Conservation (phyloP, 1,140 invertebrate species). For the Trinorchestia longiramus region DNA sequence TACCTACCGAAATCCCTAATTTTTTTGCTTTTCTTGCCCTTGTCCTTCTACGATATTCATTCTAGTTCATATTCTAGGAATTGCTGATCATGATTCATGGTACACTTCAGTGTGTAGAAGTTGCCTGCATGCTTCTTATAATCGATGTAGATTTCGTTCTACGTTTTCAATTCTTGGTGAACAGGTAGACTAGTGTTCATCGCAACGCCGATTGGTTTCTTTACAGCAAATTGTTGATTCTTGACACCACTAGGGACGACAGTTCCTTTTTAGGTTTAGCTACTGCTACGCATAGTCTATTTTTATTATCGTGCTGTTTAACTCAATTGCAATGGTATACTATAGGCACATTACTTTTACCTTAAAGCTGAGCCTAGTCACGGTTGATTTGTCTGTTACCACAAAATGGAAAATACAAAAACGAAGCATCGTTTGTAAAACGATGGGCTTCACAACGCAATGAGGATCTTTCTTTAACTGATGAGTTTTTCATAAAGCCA, state of each 20-base stretch:
- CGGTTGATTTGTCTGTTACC: constrained; percentile 29
- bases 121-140: background rate
- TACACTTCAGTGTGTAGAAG: background rate
- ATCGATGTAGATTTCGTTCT: background rate
- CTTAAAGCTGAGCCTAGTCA: constrained; percentile 41
- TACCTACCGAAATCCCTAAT: background rate
- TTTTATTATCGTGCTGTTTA: constrained; percentile 19
- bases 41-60: background rate
- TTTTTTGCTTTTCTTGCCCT: background rate
- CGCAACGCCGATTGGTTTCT: background rate
- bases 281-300: constrained; percentile 19
- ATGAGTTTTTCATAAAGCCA: background rate
- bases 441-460: background rate
- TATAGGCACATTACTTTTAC: constrained; percentile 21
- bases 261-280: constrained; percentile 1
- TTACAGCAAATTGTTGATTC: background rate
- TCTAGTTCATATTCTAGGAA: background rate
- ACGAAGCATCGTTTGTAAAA: background rate
- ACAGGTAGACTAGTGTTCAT: background rate
- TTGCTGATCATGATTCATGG: background rate
- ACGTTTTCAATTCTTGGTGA: background rate
- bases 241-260: background rate
- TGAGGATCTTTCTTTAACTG: background rate
- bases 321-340: constrained; percentile 42
- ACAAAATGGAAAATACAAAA: constrained; percentile 19